Evolutionary conservation across 2,888 invertebrate genomes (phyloP).

Genomic region (Phengaris alcon): DNA sequence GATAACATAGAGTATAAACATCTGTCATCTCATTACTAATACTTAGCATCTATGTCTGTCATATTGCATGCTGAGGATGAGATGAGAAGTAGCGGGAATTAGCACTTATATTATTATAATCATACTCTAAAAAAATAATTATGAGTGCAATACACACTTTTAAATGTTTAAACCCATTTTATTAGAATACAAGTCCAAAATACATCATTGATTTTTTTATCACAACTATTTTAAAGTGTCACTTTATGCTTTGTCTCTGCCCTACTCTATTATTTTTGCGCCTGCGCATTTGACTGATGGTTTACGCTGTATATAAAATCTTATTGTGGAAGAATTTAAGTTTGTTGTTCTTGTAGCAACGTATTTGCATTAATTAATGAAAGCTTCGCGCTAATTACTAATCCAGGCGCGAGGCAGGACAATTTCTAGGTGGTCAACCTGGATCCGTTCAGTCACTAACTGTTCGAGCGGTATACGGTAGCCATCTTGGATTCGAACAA

Average conservation of each 20-base stretch:
- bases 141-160: too few relatives aligned
- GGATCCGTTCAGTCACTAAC: slow-evolving; percentile 74
- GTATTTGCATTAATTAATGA: slow-evolving; percentile 75
- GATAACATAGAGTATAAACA: too few relatives aligned
- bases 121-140: too few relatives aligned
- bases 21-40: too few relatives aligned
- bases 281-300: slow-evolving; percentile 79
- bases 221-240: slow-evolving; percentile 11
- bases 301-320: slow-evolving; percentile 76
- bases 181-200: not conserved
- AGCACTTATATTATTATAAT: too few relatives aligned
- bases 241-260: slow-evolving; percentile 62
- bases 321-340: slow-evolving; percentile 78
- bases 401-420: slow-evolving; percentile 73
- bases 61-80: too few relatives aligned
- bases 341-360: slow-evolving; percentile 78
- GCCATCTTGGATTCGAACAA: slow-evolving; percentile 84
- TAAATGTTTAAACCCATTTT: not conserved
- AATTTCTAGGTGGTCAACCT: slow-evolving; percentile 70
- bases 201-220: not conserved
- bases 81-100: too few relatives aligned
- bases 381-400: slow-evolving; percentile 73
- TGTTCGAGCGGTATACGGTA: slow-evolving; percentile 80
- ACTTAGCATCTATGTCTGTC: too few relatives aligned
- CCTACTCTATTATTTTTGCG: slow-evolving; percentile 75